A percentile compares a stretch with the other conserved stretches of the same genome.
Conservation (phyloP, 2,113 vertebrate genomes). For the Ailuropoda melanoleuca region DNA sequence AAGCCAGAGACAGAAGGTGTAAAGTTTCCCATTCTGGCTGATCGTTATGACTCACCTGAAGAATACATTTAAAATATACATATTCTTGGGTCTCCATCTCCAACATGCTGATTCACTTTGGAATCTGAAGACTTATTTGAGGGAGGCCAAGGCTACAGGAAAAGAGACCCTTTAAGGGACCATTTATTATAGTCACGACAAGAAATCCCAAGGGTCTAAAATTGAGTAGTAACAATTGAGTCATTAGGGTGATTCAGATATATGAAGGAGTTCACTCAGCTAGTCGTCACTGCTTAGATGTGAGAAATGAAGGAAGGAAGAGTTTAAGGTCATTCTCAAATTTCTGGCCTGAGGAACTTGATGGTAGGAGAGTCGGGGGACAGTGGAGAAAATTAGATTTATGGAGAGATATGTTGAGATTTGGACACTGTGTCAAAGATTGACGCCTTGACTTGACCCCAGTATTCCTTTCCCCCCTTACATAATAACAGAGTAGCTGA, state of each 20-base stretch:
- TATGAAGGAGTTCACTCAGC: not conserved
- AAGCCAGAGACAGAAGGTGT: not conserved
- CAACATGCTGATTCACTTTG: not conserved
- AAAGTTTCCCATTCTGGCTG: not conserved
- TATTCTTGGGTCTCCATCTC: not conserved
- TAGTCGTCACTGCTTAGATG: not conserved
- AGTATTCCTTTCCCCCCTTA: not conserved
- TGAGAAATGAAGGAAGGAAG: not conserved
- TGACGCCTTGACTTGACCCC: not conserved
- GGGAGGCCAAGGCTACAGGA: not conserved
- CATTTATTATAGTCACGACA: not conserved
- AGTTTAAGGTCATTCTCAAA: not conserved
- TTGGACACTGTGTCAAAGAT: not conserved
- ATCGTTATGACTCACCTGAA: not conserved
- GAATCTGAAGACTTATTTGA: not conserved
- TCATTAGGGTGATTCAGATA: not conserved
- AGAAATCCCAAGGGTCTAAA: not conserved
- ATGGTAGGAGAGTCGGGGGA: not conserved
- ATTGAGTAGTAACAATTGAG: not conserved
- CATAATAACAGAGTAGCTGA: not conserved
- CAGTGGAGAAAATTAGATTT: not conserved
- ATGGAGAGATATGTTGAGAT: not conserved
- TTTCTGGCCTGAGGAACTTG: not conserved
- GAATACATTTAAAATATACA: not conserved
- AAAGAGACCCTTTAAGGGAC: not conserved